A percentile compares a stretch with the other conserved stretches of the same genome.
Conservation (phyloP, 2,113 vertebrate genomes). For the Vulpes vulpes region DNA sequence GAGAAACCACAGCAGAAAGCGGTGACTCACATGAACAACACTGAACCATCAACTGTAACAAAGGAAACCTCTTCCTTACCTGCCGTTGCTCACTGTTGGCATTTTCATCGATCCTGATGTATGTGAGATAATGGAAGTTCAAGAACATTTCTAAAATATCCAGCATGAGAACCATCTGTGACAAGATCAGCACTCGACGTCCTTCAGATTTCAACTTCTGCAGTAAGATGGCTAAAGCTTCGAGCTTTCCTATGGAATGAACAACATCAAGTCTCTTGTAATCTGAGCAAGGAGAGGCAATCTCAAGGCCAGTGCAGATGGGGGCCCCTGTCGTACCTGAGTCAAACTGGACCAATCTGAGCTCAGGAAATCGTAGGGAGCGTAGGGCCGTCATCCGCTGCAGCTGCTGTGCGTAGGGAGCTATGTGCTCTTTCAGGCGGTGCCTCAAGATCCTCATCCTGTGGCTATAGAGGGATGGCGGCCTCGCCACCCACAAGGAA, state of each 20-base stretch:
- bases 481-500: conserved; percentile 91
- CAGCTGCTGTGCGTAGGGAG: conserved; percentile 89
- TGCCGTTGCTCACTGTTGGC: conserved; percentile 93
- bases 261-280: fast-evolving
- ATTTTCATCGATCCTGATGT: conserved; percentile 96
- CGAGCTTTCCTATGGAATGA: conserved; percentile 93
- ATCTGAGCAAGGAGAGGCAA: fast-evolving
- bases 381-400: conserved; percentile 85
- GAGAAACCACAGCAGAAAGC: not conserved
- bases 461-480: conserved; percentile 90
- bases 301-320: fast-evolving
- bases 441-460: conserved; percentile 88
- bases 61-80: conserved; percentile 83
- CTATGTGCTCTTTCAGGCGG: conserved; percentile 86
- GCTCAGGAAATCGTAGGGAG: conserved; percentile 91
- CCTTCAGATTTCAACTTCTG: conserved; percentile 92
- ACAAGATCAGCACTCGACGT: conserved; percentile 94
- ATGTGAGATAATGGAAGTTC: conserved; percentile 94
- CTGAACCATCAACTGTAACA: not conserved
- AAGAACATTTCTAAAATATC: conserved; percentile 93
- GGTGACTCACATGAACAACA: not conserved
- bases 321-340: conserved; percentile 90
- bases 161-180: conserved; percentile 92
- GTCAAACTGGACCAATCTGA: conserved; percentile 95
- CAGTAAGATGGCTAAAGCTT: conserved; percentile 95